Evolutionary conservation across 2,797 vertebrate genomes (phyloP).

Genomic region (Sebastes matsubarae): DNA sequence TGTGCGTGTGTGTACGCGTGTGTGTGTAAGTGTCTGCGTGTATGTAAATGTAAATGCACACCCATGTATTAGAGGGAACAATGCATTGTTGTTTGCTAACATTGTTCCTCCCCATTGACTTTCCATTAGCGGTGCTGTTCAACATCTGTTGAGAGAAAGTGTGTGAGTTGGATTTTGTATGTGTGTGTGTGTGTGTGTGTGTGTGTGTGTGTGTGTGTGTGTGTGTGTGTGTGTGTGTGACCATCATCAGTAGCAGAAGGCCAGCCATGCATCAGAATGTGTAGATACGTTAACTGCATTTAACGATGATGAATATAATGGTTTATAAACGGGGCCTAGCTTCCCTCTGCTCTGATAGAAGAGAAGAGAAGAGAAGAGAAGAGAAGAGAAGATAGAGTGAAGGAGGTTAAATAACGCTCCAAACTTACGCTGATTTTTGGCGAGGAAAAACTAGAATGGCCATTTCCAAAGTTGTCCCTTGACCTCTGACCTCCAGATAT

Average conservation of each 20-base stretch:
- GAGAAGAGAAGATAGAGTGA: too few relatives aligned
- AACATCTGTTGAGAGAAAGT: constrained; percentile 76
- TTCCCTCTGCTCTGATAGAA: constrained; percentile 21
- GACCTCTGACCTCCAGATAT: too few relatives aligned
- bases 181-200: constrained; percentile 31
- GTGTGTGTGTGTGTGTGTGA: constrained; percentile 1
- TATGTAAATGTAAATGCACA: constrained; percentile 28
- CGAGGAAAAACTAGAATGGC: too few relatives aligned
- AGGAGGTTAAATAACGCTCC: too few relatives aligned
- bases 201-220: not conserved
- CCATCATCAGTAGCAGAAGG: constrained; percentile 71
- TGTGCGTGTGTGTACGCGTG: not conserved
- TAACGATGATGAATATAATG: constrained; percentile 78
- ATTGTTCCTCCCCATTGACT: constrained; percentile 82
- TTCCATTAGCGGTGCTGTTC: constrained; percentile 78
- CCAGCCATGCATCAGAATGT: constrained; percentile 72
- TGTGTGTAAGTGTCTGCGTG: not conserved
- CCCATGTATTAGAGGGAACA: constrained; percentile 62
- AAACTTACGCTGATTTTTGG: too few relatives aligned
- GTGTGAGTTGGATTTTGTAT: constrained; percentile 22
- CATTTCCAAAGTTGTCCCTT: too few relatives aligned
- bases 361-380: too few relatives aligned
- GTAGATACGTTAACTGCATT: constrained; percentile 66
- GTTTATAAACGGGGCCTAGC: constrained; percentile 16
- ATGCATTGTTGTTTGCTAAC: constrained; percentile 78